Evolutionary conservation across 1,140 invertebrate species (phyloP), one percentile per base, ranked within the genome.

Genomic region (Drosophila parabipectinata): DNA sequence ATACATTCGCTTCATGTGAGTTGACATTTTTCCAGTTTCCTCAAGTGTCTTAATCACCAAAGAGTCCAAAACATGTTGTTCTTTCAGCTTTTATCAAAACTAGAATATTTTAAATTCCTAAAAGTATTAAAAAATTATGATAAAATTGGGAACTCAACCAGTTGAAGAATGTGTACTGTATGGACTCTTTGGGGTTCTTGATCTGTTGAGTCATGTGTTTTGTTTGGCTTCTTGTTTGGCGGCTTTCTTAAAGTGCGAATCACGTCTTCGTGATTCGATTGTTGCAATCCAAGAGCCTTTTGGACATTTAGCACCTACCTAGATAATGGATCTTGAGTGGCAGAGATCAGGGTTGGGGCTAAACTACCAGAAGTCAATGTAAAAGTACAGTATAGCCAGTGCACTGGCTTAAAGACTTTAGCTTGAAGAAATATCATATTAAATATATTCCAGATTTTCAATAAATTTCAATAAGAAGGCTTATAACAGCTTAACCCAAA

Each of bases 1-100:
- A 93, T 94, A 72, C 93, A 93, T 52, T 83, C 79, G 44, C 93
- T 95, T 45, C 94, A 94, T 92, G 94, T 94, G 85, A 78, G 83
- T 91, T 47, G 14, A n/a, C 2, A 21, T 21, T 21, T 3, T 21
- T n/a, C n/a, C n/a, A n/a, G 21, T 21, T 21, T 21, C 18, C 18
- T 18, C 18, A 21, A 21, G 3, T 21, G 2, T 21, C 21, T 21
- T 21, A 21, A 21, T 21, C 21, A 3, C 21, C 21, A 21, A 21
- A 21, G 21, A 21, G 21, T 21, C 21, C 21, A 3, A 21, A 21
- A 21, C 21, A 21, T 21, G 21, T 21, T 21, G 21, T 21, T 21
- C 21, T 21, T 21, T 21, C 2, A 21, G 3, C 8, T 34, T 34
- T 34, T 34, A 10, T 10, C 8, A 34, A 34, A 10, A 10, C 9